These are phyloP conservation scores for Drosophila nigricruria DNA, from an alignment of 2,888 invertebrate species.

Conservation along the genomic window DNA sequence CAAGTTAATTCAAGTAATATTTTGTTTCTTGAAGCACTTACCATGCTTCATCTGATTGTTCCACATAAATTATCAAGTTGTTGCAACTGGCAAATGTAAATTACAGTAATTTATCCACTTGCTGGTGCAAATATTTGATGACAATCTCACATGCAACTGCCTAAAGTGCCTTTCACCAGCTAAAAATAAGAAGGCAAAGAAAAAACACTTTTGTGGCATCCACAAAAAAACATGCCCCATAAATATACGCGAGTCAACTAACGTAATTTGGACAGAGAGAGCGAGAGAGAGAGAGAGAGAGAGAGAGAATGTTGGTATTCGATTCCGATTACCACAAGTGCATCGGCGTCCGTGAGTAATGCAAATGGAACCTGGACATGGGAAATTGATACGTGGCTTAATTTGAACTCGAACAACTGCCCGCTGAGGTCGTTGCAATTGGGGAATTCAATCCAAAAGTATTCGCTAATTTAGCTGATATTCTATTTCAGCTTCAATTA, in stretches of 20 bases:
- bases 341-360: constrained; percentile 60
- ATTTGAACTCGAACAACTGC: constrained; percentile 42
- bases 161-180: constrained; percentile 50
- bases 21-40: constrained; percentile 5
- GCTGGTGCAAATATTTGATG: constrained; percentile 47
- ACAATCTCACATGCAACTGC: constrained; percentile 59
- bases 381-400: constrained; percentile 53
- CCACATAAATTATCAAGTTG: constrained; percentile 48
- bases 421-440: constrained; percentile 22
- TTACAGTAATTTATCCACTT: constrained; percentile 37
- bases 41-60: constrained; percentile 29
- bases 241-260: constrained; percentile 46
- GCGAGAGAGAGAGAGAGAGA: background rate
- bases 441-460: constrained; percentile 20
- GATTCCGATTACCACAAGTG: constrained; percentile 42
- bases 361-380: constrained; percentile 53
- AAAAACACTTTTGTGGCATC: constrained; percentile 63
- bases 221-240: constrained; percentile 52
- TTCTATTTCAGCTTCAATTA: constrained; percentile 24
- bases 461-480: constrained; percentile 30
- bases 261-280: constrained; percentile 32
- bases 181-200: constrained; percentile 11
- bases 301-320: constrained; percentile 31
- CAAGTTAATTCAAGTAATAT: background rate
- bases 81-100: constrained; percentile 37